A percentile compares a stretch with the other conserved stretches of the same genome.
These are phyloP conservation scores for Podarcis raffonei DNA, from an alignment of 2,113 vertebrate species.

Conservation along the genomic window DNA sequence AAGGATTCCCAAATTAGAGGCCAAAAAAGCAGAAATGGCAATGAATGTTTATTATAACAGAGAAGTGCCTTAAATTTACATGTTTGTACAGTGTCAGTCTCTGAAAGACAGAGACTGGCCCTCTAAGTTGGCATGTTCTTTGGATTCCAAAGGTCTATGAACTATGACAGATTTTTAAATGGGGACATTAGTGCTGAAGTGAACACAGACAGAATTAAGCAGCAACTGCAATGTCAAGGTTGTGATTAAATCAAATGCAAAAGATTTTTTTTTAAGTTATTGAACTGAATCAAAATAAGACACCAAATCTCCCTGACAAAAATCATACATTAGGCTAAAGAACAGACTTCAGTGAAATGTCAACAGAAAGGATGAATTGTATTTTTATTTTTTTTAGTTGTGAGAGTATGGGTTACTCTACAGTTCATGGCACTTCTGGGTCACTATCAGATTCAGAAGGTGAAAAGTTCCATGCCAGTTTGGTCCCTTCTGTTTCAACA, in stretches of 20 bases:
- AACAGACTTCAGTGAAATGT: constrained; percentile 72
- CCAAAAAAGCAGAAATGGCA: constrained; percentile 14
- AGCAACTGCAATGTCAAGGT: constrained; percentile 9
- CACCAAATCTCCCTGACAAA: constrained; percentile 44
- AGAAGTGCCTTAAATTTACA: not conserved
- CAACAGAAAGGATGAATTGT: constrained; percentile 51
- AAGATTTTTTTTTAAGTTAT: constrained; percentile 24
- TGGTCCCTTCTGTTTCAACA: constrained; percentile 51
- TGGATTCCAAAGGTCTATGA: not conserved
- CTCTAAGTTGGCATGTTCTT: not conserved
- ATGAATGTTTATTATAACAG: not conserved
- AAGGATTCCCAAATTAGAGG: constrained; percentile 24
- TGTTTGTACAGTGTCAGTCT: not conserved
- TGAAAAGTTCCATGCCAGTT: constrained; percentile 9
- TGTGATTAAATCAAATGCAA: constrained; percentile 26
- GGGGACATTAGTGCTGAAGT: not conserved
- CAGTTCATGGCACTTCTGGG: constrained; percentile 33
- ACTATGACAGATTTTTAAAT: not conserved
- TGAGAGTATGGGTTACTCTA: not conserved
- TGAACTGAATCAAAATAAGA: constrained; percentile 45
- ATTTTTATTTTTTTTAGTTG: constrained; percentile 46
- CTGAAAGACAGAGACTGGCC: not conserved
- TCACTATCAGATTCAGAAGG: constrained; percentile 46
- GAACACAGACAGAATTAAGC: not conserved
- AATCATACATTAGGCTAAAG: constrained; percentile 65